Evolutionary conservation across 1,140 invertebrate genomes (phyloP).

Genomic region (Zaprionus gabonicus): DNA sequence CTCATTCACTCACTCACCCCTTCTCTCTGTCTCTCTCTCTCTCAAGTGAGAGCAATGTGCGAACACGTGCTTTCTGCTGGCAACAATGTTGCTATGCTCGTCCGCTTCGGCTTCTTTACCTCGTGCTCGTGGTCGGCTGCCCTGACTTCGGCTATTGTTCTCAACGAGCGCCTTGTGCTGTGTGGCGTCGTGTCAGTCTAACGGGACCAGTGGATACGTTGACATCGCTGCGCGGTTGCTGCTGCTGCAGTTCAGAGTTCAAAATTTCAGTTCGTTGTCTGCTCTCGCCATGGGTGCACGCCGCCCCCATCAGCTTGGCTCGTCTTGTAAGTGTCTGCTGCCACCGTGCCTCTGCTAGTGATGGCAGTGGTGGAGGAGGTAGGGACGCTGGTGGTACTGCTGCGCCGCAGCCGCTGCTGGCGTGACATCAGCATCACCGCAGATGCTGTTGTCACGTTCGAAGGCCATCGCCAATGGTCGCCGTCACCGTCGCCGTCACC

Average conservation of each 20-base stretch:
- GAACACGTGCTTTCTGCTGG: not conserved
- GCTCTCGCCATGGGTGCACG: constrained; percentile 30
- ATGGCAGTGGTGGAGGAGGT: not conserved
- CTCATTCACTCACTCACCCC: not conserved
- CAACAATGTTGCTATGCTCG: constrained; percentile 36
- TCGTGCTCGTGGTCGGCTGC: not conserved
- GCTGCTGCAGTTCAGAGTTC: not conserved
- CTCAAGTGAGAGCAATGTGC: not conserved
- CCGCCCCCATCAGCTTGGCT: constrained; percentile 17
- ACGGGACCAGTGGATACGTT: constrained; percentile 72
- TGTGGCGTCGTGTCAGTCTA: constrained; percentile 45
- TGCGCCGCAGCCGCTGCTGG: constrained; percentile 30
- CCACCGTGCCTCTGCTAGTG: not conserved
- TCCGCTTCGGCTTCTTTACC: not conserved
- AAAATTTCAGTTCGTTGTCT: constrained; percentile 6
- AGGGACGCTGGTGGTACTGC: constrained; percentile 7
- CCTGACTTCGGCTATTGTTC: not conserved
- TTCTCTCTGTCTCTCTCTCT: not conserved
- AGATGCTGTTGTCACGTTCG: constrained; percentile 73
- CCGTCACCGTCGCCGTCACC: constrained; percentile 11
- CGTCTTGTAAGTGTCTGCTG: constrained; percentile 34
- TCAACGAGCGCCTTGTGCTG: constrained; percentile 19
- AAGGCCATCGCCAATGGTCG: constrained; percentile 53
- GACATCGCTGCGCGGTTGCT: constrained; percentile 47
- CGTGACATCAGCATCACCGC: constrained; percentile 62